Evolutionary conservation across 2,113 vertebrate genomes (phyloP).

Genomic region (Gallinago paraguaiae): DNA sequence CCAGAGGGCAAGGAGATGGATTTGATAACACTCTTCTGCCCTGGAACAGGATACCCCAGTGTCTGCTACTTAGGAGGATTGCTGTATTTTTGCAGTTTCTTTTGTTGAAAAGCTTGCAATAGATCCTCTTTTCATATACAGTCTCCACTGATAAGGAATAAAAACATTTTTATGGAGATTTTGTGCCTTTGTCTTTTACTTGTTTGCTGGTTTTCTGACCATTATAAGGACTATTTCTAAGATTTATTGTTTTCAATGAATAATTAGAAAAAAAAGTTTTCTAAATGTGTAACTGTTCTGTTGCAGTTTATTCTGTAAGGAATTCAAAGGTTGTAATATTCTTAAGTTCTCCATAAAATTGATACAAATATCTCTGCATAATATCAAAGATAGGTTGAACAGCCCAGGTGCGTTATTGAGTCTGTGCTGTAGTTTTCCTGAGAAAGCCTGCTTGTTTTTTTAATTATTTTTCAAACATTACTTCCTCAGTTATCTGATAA

Average conservation of each 20-base stretch:
- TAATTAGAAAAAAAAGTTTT: not conserved
- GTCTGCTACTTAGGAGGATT: not conserved
- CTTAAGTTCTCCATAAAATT: not conserved
- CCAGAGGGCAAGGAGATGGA: not conserved
- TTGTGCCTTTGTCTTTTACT: not conserved
- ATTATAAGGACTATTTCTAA: not conserved
- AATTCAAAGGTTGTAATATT: not conserved
- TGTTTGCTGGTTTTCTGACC: not conserved
- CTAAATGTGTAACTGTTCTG: not conserved
- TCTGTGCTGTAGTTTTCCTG: not conserved
- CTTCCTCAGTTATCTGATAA: not conserved
- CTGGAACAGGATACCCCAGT: not conserved
- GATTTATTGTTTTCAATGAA: not conserved
- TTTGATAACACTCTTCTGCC: not conserved
- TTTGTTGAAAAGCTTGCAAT: not conserved
- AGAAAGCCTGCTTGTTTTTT: not conserved
- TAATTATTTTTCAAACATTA: not conserved
- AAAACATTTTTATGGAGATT: slow-evolving; percentile 48
- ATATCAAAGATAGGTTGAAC: not conserved
- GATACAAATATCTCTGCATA: not conserved
- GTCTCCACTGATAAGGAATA: slow-evolving; percentile 20
- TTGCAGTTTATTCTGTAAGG: not conserved
- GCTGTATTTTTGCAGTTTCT: not conserved
- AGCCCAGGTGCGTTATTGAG: not conserved
- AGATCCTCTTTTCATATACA: not conserved